These are phyloP conservation scores for Cylas formicarius DNA, from an alignment of 1,140 invertebrate genomes.

Conservation along the genomic window DNA sequence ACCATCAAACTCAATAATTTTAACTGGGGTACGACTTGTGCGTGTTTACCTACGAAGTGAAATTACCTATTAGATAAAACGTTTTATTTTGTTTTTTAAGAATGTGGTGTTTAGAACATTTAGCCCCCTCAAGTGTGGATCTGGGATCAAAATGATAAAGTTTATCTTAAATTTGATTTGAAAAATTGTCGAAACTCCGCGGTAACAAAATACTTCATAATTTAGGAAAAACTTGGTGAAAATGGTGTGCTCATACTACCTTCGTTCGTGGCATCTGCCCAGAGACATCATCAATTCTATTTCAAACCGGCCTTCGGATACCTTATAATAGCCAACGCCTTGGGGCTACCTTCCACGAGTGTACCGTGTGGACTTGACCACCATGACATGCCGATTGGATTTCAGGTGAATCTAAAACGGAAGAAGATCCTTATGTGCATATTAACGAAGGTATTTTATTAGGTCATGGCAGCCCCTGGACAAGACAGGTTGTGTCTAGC, in stretches of 20 bases:
- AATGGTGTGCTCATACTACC: slow-evolving; percentile 79
- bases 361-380: slow-evolving; percentile 68
- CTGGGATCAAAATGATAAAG: too few species aligned
- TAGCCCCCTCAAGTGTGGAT: too few species aligned
- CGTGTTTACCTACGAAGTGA: too few species aligned
- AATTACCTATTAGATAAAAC: too few species aligned
- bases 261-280: slow-evolving; percentile 52
- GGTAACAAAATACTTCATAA: slow-evolving; percentile 15
- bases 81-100: too few species aligned
- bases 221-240: slow-evolving; percentile 52
- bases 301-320: slow-evolving; percentile 16
- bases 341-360: slow-evolving; percentile 76
- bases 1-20: too few species aligned
- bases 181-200: too few species aligned
- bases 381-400: slow-evolving; percentile 71
- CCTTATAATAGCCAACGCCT: slow-evolving; percentile 49
- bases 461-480: slow-evolving; percentile 55
- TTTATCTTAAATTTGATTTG: too few species aligned
- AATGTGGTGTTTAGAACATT: too few species aligned
- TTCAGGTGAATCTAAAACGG: slow-evolving; percentile 55
- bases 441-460: slow-evolving; percentile 12
- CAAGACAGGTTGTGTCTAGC: slow-evolving; percentile 74
- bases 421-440: slow-evolving; percentile 3
- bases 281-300: slow-evolving; percentile 23
- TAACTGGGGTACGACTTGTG: too few species aligned